A percentile compares a stretch with the other conserved stretches of the same genome.
phyloP scores from a whole-genome alignment of 1,140 invertebrate genomes.

The Chrysoperla carnea region DNA sequence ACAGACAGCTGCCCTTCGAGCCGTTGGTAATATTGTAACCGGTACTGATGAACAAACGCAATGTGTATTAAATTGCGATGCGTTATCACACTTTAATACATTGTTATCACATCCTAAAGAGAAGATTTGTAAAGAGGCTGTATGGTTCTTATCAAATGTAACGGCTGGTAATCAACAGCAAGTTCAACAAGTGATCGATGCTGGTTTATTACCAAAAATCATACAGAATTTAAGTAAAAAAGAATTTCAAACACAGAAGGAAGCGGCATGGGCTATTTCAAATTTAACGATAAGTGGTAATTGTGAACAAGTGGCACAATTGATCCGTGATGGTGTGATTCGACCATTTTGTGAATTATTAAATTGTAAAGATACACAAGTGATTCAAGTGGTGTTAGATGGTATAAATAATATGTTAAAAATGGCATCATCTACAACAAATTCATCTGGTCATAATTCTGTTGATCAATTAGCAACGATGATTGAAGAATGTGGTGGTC shows the following conservation, averaged over 20 bases:
- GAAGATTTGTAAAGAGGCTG: conserved; percentile 82
- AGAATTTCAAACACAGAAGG: conserved; percentile 98
- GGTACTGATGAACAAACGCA: conserved; percentile 98
- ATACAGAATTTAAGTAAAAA: conserved; percentile 85
- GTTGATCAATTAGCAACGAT: conserved; percentile 65
- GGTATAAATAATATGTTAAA: conserved; percentile 88
- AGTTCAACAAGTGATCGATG: conserved; percentile 97
- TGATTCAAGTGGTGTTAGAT: conserved; percentile 58
- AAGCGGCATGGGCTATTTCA: conserved; percentile 97
- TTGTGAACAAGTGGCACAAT: conserved; percentile 70
- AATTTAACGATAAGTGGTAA: conserved; percentile 97
- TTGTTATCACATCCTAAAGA: conserved; percentile 79
- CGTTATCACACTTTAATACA: conserved; percentile 78
- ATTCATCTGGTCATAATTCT: conserved; percentile 17
- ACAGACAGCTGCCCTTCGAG: conserved; percentile 89
- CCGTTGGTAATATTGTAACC: conserved; percentile 97
- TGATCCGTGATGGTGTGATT: conserved; percentile 82
- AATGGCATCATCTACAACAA: conserved; percentile 31
- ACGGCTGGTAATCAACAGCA: conserved; percentile 96
- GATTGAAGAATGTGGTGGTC: conserved; percentile 80
- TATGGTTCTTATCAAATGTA: conserved; percentile 98
- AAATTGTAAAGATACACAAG: conserved; percentile 65
- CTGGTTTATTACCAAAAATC: conserved; percentile 82
- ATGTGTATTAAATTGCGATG: conserved; percentile 81
- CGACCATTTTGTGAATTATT: conserved; percentile 80